Evolutionary conservation across 2,797 vertebrate genomes (phyloP), one percentile per base, ranked within the genome.

Genomic region (Arrhamphus sclerolepis): DNA sequence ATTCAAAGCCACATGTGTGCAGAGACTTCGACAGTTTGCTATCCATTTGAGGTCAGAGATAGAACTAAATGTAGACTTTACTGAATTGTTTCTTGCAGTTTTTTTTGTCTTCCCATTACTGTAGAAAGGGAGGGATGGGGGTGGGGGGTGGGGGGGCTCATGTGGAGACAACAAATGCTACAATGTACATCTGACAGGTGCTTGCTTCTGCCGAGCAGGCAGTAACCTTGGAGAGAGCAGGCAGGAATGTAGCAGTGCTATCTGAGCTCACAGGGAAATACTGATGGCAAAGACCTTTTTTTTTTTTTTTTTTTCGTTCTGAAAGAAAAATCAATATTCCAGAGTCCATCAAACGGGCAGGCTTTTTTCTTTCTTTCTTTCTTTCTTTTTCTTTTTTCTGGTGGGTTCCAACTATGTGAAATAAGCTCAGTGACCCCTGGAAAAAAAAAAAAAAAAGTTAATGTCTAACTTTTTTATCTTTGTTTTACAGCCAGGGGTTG

Each of bases 391-490:
- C n/a, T n/a, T 44, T 62, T 42, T 63, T 19, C 77, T 73, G 56
- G 54, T 79, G 73, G 66, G 78, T 66, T 83, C 68, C 49, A 77
- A 59, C 80, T 87, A 83, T 90, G 88, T 93, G 90, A 94, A 93
- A 92, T 57, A 78, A 40, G 78, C 81, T 81, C 80, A 77, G 69
- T 85, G 82, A 93, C 89, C 91, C 91, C 91, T 84, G 81, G 67
- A 75, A 70, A 84, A 26, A 26, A 26, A 26, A 74, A 46, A n/a
- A 86, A 82, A 75, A 49, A 19, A 87, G 87, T 89, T 94, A 93
- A 91, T 92, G 68, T 48, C 89, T 94, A 94, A 95, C 86, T 80
- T 84, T 60, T 87, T 94, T 89, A 91, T 93, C 93, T 92, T 71
- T 81, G 75, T 79, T 92, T 88, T 89, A 94, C 89, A 91, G 92